A percentile compares a stretch with the other conserved stretches of the same genome.
These are phyloP conservation scores for Diadophis punctatus DNA, from an alignment of 2,113 vertebrate genomes.

Conservation along the genomic window DNA sequence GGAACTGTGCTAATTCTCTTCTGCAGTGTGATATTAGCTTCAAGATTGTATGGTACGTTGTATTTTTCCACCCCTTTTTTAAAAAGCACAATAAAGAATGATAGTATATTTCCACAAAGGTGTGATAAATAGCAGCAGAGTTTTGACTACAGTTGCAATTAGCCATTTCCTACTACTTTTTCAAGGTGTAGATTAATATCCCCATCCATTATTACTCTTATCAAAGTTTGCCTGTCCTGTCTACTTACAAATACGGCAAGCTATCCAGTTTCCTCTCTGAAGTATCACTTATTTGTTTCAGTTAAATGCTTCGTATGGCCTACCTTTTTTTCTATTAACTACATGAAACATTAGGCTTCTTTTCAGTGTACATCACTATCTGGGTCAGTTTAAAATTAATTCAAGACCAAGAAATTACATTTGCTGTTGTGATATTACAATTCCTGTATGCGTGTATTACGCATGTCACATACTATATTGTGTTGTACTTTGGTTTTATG, in stretches of 20 bases:
- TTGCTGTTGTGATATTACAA: background rate
- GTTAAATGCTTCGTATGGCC: background rate
- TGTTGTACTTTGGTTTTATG: background rate
- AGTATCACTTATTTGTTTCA: background rate
- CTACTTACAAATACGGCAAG: background rate
- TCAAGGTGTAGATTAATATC: background rate
- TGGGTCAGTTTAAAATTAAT: constrained; percentile 9
- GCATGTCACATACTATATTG: background rate
- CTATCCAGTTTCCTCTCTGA: background rate
- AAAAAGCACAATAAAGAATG: background rate
- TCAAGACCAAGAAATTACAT: background rate
- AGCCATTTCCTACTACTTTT: background rate
- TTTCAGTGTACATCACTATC: background rate
- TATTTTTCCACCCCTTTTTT: background rate
- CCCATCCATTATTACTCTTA: background rate
- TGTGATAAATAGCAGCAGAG: background rate
- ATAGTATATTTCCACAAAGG: background rate
- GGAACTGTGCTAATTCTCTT: background rate
- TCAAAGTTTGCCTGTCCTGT: background rate
- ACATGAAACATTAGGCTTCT: constrained; percentile 10
- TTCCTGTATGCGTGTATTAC: background rate
- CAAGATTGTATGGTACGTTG: background rate
- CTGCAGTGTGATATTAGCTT: background rate
- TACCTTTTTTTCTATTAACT: background rate
- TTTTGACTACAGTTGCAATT: background rate